These are phyloP conservation scores for Antitype chi DNA, from an alignment of 2,888 invertebrate species.

Conservation along the genomic window DNA sequence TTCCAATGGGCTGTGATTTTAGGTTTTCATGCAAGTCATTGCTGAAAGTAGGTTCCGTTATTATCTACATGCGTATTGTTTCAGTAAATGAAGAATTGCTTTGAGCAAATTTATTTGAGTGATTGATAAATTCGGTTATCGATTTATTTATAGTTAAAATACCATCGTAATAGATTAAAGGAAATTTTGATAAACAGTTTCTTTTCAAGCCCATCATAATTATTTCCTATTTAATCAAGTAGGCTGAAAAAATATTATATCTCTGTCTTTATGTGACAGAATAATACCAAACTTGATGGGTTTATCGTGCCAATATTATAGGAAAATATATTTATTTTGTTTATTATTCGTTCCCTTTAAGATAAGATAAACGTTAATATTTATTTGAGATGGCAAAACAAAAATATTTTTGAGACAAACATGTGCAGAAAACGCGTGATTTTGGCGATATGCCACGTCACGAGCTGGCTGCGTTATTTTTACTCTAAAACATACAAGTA, in stretches of 20 bases:
- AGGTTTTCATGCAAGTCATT: background rate
- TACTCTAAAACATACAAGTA: slow-evolving; percentile 33
- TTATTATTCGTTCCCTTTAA: slow-evolving; percentile 35
- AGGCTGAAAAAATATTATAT: slow-evolving; percentile 28
- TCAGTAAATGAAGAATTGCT: background rate
- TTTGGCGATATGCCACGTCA: slow-evolving; percentile 68
- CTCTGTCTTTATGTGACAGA: background rate
- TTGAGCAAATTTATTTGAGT: background rate
- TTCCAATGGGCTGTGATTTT: background rate
- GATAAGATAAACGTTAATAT: slow-evolving; percentile 56
- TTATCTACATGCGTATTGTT: background rate
- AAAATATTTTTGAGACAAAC: slow-evolving; percentile 52
- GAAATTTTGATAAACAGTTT: slow-evolving; percentile 4
- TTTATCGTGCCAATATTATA: slow-evolving; percentile 1
- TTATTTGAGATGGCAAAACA: slow-evolving; percentile 50
- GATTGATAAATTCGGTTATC: background rate
- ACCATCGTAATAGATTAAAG: background rate
- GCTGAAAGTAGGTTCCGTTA: background rate
- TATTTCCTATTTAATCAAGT: slow-evolving; percentile 3
- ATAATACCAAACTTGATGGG: background rate
- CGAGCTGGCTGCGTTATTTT: slow-evolving; percentile 56
- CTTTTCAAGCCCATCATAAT: background rate
- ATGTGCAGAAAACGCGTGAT: slow-evolving; percentile 37
- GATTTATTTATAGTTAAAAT: slow-evolving; percentile 2
- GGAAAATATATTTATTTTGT: slow-evolving; percentile 25